phyloP scores from a whole-genome alignment of 2,113 vertebrate species.

The Osmerus mordax region DNA sequence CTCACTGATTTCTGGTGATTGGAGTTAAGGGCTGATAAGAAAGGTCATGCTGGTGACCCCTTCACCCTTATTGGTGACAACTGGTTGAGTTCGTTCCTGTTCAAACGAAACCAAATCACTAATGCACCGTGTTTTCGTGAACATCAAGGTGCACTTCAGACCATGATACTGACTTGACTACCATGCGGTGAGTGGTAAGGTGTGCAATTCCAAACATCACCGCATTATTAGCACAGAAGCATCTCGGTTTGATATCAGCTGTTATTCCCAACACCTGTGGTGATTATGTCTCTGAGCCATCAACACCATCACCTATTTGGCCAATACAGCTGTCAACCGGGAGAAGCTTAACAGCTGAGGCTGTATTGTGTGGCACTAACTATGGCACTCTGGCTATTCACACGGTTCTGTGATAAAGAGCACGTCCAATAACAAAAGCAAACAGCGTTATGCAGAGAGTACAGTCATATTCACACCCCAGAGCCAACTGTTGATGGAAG shows the following conservation, averaged over 20 bases:
- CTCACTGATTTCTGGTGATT: slow-evolving; percentile 62
- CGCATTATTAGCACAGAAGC: too few relatives aligned
- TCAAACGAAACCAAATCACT: too few relatives aligned
- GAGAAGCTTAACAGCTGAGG: slow-evolving; percentile 28
- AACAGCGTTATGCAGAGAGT: background rate
- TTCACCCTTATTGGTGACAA: too few relatives aligned
- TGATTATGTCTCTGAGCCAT: slow-evolving; percentile 30
- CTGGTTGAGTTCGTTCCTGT: too few relatives aligned
- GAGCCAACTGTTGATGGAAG: too few relatives aligned
- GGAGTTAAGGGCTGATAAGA: slow-evolving; percentile 57
- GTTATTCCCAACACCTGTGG: slow-evolving; percentile 17
- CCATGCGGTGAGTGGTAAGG: too few relatives aligned
- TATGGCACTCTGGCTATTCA: slow-evolving; percentile 34
- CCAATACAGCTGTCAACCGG: slow-evolving; percentile 43
- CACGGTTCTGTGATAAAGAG: slow-evolving; percentile 14
- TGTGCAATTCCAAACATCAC: too few relatives aligned
- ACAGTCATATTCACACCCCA: background rate
- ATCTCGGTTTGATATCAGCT: slow-evolving; percentile 22
- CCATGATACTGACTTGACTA: too few relatives aligned
- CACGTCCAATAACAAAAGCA: slow-evolving; percentile 12
- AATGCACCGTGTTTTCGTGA: too few relatives aligned
- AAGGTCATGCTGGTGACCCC: slow-evolving; percentile 30
- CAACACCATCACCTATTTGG: slow-evolving; percentile 32
- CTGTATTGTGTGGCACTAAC: slow-evolving; percentile 35
- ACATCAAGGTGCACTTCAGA: too few relatives aligned